These are phyloP conservation scores for Ladona fulva DNA, from an alignment of 1,140 invertebrate species.

Conservation along the genomic window DNA sequence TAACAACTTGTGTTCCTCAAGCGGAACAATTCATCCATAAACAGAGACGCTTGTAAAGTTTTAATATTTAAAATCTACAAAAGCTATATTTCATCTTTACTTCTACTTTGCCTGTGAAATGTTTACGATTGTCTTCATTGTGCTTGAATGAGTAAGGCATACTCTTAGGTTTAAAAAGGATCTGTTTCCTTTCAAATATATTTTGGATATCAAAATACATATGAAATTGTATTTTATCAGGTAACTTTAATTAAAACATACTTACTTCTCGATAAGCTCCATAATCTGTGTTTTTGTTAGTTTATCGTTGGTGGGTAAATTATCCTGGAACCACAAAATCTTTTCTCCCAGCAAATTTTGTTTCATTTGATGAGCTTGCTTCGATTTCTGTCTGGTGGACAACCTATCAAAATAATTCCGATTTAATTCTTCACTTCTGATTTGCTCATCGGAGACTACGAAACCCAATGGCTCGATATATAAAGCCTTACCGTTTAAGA, in stretches of 20 bases:
- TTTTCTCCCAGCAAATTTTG: constrained; percentile 62
- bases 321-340: constrained; percentile 56
- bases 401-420: constrained; percentile 32
- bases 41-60: no score
- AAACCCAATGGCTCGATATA: constrained; percentile 17
- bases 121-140: no score
- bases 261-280: constrained; percentile 48
- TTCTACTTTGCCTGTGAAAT: no score
- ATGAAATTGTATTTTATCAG: constrained; percentile 11
- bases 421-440: background rate
- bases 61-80: no score
- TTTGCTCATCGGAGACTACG: no score
- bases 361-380: constrained; percentile 53
- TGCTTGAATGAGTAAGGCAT: no score
- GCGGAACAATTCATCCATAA: no score
- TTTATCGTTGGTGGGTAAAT: constrained; percentile 43
- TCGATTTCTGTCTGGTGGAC: constrained; percentile 51
- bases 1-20: no score
- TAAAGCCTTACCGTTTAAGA: constrained; percentile 42
- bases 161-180: no score
- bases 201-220: no score
- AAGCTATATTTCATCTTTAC: no score
- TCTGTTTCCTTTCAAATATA: no score
- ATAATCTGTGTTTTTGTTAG: constrained; percentile 47
- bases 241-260: constrained; percentile 18